Base-by-base conservation (phyloP, 2,888 invertebrate genomes). In the Blastobasis lacticolella region DNA sequence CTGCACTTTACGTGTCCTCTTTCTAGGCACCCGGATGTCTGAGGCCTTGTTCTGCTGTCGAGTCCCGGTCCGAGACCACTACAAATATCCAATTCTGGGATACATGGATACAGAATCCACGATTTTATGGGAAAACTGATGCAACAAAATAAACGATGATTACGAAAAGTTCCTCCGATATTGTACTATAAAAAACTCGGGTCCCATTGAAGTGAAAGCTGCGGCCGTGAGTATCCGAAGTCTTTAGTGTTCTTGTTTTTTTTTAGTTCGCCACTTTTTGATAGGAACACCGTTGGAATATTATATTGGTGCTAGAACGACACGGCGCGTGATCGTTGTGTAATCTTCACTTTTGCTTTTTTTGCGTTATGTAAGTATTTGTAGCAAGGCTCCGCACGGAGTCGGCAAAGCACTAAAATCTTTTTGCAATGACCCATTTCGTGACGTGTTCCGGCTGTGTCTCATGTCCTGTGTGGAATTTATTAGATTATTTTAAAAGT, bases 1-100 rank as follows among this genome's bases (percentile, higher is more conserved):
- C 68, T 64, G 60, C 58, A 67, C 61, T 73, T 70, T 67, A 64
- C 59, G 63, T 72, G 71, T 64, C 66, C 64, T 66, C 66, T 69
- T 73, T 73, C 55, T 58, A 61, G 57, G 62, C 51, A 73, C 69
- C 69, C 71, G 72, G 69, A 73, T 71, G 60, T 66, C 57, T 61
- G 61, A 52, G 57, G 57, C 53, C 55, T 60, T 55, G 58, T 54
- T 8, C 37, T 54, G 51, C 56, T 54, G 56, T 9, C 36, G 45
- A 23, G 23, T 23, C 23, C 23, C 23, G n/a, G n/a, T n/a, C n/a
- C n/a, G 23, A 23, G 23, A 23, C 23, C 2, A 23, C 23, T 23
- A 1, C 23, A 23, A 23, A 23, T 23, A 23, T 23, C 3, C 23
- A 23, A 23, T 23, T 23, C 23, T 23, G 23, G 23, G 23, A 23